These are phyloP conservation scores for Tolypeutes matacus DNA, from an alignment of 2,797 vertebrate species.

Conservation along the genomic window DNA sequence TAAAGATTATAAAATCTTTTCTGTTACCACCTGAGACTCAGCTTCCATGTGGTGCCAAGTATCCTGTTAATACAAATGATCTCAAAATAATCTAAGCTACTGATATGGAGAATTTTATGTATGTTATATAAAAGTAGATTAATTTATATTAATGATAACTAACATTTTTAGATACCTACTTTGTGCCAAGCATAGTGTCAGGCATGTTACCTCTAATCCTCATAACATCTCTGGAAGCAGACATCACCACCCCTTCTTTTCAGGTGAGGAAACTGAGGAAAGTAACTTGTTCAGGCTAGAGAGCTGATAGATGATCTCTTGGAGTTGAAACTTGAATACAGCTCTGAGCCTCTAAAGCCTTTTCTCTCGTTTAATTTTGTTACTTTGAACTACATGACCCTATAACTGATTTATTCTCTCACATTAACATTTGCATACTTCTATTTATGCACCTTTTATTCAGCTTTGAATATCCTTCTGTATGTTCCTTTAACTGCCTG, in stretches of 20 bases:
- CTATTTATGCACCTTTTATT: background rate
- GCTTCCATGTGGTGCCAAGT: slow-evolving; percentile 8
- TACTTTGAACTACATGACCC: background rate
- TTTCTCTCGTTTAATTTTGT: slow-evolving; percentile 43
- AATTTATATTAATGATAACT: slow-evolving; percentile 6
- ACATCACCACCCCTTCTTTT: background rate
- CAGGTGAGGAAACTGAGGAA: background rate
- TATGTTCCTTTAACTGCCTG: background rate
- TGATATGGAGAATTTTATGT: background rate
- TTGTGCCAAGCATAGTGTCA: background rate
- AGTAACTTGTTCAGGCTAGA: background rate
- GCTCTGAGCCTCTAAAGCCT: background rate
- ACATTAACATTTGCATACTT: background rate
- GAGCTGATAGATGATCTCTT: background rate
- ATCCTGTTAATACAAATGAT: background rate
- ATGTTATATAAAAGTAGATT: background rate
- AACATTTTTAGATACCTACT: background rate
- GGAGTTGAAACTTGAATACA: background rate
- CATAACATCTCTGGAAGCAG: background rate
- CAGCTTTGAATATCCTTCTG: background rate
- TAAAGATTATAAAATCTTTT: background rate
- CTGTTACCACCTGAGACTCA: slow-evolving; percentile 1
- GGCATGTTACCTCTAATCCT: background rate
- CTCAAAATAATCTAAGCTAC: background rate
- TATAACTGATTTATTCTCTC: background rate